phyloP scores from a whole-genome alignment of 1,140 invertebrate species.

The Drosophila mojavensis region DNA sequence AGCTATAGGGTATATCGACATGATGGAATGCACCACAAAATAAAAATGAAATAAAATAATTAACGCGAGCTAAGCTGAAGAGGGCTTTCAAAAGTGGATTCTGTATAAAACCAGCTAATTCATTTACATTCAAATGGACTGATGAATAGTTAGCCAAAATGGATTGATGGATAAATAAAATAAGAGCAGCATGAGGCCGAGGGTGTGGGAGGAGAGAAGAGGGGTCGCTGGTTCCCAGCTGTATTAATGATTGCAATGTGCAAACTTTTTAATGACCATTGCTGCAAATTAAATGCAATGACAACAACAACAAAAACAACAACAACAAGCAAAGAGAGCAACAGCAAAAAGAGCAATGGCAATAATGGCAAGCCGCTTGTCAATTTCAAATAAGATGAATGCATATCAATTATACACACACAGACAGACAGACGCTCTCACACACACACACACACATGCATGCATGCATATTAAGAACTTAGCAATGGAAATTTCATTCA shows the following conservation, averaged over 20 bases:
- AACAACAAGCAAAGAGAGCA: neutral
- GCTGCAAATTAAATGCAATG: slow-evolving; percentile 38
- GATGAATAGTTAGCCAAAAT: slow-evolving; percentile 12
- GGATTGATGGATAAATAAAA: slow-evolving; percentile 2
- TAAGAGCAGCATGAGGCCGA: neutral
- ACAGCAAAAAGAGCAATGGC: neutral
- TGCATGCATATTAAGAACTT: slow-evolving; percentile 5
- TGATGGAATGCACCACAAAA: neutral
- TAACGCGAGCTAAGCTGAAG: slow-evolving; percentile 2
- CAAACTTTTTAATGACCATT: slow-evolving; percentile 31
- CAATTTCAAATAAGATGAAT: slow-evolving; percentile 43
- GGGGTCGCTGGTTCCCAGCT: too few species aligned
- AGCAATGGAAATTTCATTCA: slow-evolving; percentile 41
- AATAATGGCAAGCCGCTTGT: slow-evolving; percentile 16
- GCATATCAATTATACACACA: slow-evolving; percentile 29
- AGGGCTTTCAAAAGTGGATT: slow-evolving; percentile 2
- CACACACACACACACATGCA: neutral
- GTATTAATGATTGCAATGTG: slow-evolving; percentile 1
- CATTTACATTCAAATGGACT: slow-evolving; percentile 16
- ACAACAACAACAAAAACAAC: slow-evolving; percentile 1
- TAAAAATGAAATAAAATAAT: slow-evolving; percentile 5
- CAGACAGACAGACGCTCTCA: neutral
- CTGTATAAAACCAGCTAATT: slow-evolving; percentile 2
- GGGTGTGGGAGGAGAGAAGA: neutral
- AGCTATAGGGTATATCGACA: too few species aligned